Evolutionary conservation across 1,140 invertebrate species (phyloP).

Genomic region (Eufriesea mexicana): DNA sequence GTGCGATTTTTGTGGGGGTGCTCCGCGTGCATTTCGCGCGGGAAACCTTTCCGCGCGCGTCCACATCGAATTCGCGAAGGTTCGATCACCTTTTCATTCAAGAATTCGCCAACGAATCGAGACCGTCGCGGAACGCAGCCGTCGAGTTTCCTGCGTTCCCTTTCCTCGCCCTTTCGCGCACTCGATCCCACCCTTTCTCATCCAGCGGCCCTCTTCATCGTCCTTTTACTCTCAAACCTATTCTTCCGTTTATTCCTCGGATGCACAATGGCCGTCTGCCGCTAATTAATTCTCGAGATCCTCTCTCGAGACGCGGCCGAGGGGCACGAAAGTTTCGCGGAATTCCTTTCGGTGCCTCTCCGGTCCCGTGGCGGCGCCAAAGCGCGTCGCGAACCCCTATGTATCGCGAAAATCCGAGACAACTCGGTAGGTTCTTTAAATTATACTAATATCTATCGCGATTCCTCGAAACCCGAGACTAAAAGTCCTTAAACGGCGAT

Average conservation of each 20-base stretch:
- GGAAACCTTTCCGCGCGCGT: neutral
- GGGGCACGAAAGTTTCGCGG: neutral
- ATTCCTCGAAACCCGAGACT: neutral
- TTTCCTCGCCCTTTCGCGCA: neutral
- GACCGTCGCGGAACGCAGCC: neutral
- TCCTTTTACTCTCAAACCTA: conserved; percentile 29
- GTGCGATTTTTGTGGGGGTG: neutral
- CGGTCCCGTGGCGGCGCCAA: neutral
- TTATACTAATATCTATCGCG: too few species aligned
- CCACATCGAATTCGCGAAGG: neutral
- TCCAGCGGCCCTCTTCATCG: neutral
- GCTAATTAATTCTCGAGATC: conserved; percentile 64
- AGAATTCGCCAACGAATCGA: neutral
- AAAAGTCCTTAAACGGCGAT: neutral
- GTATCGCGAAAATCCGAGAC: too few species aligned
- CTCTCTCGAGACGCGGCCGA: conserved; percentile 35
- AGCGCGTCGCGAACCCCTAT: too few species aligned
- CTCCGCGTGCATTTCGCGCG: neutral
- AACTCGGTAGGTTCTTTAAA: too few species aligned
- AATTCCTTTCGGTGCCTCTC: neutral
- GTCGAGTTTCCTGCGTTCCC: conserved; percentile 5
- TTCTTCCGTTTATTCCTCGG: conserved; percentile 50
- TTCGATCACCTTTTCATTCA: conserved; percentile 19
- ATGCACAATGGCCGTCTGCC: conserved; percentile 53
- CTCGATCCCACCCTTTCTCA: neutral